A percentile compares a stretch with the other conserved stretches of the same genome.
Evolutionary conservation across 2,888 invertebrate species (phyloP).

Genomic region (Mesopsocus fuscifrons): DNA sequence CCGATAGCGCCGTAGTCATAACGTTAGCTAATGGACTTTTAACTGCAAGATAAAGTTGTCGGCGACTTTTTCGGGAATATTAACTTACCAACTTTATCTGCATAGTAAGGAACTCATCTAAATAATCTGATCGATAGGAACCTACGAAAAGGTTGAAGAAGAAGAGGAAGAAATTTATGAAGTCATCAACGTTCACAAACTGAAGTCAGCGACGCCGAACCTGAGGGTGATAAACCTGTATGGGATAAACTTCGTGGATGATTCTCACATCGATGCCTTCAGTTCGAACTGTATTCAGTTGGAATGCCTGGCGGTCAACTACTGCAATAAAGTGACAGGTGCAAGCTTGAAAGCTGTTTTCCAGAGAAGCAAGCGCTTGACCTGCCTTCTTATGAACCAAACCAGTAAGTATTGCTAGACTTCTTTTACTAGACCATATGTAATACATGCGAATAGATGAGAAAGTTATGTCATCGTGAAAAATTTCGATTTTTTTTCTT

Average conservation of each 20-base stretch:
- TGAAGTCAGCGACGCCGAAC: constrained; percentile 96
- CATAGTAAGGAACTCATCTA: too few species aligned
- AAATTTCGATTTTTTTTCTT: constrained; percentile 8
- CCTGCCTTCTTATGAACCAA: constrained; percentile 88
- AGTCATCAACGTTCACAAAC: constrained; percentile 95
- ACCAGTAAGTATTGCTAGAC: constrained; percentile 49
- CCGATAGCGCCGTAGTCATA: too few species aligned
- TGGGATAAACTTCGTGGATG: constrained; percentile 96
- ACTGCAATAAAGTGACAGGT: constrained; percentile 91
- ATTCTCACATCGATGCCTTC: constrained; percentile 96
- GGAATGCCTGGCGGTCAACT: constrained; percentile 94
- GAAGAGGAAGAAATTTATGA: constrained; percentile 99
- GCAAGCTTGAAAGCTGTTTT: constrained; percentile 87
- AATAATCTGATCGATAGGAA: constrained; percentile 39
- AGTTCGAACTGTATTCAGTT: constrained; percentile 89
- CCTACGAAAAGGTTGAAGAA: constrained; percentile 93
- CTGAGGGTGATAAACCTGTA: constrained; percentile 93
- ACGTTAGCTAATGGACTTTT: too few species aligned
- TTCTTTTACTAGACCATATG: background rate
- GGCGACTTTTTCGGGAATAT: too few species aligned
- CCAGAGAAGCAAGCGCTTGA: constrained; percentile 79
- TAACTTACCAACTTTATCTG: too few species aligned
- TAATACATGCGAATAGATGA: too few species aligned
- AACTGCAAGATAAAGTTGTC: too few species aligned
- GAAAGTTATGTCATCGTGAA: background rate